Base-by-base conservation (phyloP, 2,888 invertebrate genomes). In the Brachyptera risi region DNA sequence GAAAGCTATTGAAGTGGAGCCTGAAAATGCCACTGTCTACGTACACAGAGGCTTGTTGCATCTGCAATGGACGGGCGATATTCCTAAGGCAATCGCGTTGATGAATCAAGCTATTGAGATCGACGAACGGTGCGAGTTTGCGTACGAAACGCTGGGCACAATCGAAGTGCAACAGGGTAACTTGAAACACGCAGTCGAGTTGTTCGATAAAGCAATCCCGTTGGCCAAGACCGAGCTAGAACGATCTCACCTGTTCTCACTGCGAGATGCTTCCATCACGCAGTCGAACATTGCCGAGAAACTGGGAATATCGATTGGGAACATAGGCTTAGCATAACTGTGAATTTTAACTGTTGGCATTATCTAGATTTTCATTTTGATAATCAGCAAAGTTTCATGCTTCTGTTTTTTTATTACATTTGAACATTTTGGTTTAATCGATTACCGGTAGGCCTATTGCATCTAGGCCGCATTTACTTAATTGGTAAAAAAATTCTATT, bases 91-190 rank as follows among this genome's bases (percentile, higher is more conserved):
- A 21, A 81, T 91, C 0, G 80, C 84, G 66, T 78, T 89, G 63
- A 89, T 96, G 70, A 84, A 86, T 65, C 83, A 87, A 74, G 93
- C 93, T 1, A 85, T 96, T 67, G 84, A 88, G 72, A 81, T 93
- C 69, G 97, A 97, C 78, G 87, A 90, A 56, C 91, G 90, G 74
- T 96, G 95, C 79, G 92, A 93, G 76, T 89, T 95, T 79, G 96
- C 93, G 7, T 96, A 92, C 75, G 97, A 97, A 79, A 95, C 96
- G 47, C 79, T 96, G 64, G 96, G 93, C 68, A 93, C 95, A 24
- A 88, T 97, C 66, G 94, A 96, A 83, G 92, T 96, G 66, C 96
- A 96, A 78, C 81, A 92, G 69, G 92, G 92, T 49, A 88, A 95
- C 74, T 78, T 96, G 67, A 80, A 84, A 61, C 80, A 85, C 69